Evolutionary conservation across 2,888 invertebrate genomes (phyloP), one percentile per base, ranked within the genome.

Genomic region (Patella ulyssiponensis): DNA sequence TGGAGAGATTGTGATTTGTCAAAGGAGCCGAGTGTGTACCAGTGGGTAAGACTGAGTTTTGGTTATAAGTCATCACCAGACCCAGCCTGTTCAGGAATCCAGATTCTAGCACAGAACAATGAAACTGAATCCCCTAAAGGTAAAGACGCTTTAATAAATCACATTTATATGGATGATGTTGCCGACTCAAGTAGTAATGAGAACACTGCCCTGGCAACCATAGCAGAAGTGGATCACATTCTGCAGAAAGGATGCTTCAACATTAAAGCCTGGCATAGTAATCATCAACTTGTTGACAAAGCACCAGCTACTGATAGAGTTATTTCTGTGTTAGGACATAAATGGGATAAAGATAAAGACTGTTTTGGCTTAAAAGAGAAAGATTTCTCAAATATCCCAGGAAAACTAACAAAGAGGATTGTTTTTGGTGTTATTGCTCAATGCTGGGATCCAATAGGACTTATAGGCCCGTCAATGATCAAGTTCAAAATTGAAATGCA

Each of bases 401-500:
- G n/a, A n/a, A n/a, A n/a, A n/a, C n/a, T n/a, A n/a, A n/a, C n/a
- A n/a, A n/a, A n/a, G n/a, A n/a, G n/a, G n/a, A n/a, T n/a, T n/a
- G n/a, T n/a, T n/a, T n/a, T n/a, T n/a, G n/a, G n/a, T 23, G n/a
- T 23, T n/a, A 23, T 64, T 12, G 64, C 64, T 20, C 64, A 64
- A 64, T n/a, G n/a, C 12, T 64, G 64, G 64, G 64, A 64, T 64
- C 64, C 64, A 20, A 64, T 64, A 64, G 64, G 64, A 20, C n/a
- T 64, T 64, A 23, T 64, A 23, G 44, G 44, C 44, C 56, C 56
- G 15, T 3, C n/a, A 15, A 56, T 56, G 56, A 56, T 56, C 17
- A 56, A 56, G n/a, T 56, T 56, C n/a, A 64, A n/a, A 64, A 64
- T 20, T 64, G 64, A 64, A 15, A 64, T 64, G 64, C 64, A 64